Conservation (phyloP, 2,797 vertebrate species). For the Sebastes diploproa region DNA sequence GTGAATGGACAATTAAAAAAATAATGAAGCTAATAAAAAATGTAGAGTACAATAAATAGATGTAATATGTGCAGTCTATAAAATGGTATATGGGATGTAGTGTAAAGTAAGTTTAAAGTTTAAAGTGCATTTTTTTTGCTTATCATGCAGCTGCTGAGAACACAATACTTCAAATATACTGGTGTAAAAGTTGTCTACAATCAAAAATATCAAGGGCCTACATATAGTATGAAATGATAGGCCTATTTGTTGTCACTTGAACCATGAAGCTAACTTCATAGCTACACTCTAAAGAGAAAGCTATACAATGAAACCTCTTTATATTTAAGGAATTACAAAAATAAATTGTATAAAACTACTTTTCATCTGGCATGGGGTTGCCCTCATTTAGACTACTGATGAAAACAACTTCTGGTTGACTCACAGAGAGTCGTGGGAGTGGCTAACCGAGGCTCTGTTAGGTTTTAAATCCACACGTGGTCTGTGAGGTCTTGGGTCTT, state of each 20-base stretch:
- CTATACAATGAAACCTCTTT: background rate
- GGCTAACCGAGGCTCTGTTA: slow-evolving; percentile 45
- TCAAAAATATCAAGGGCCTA: background rate
- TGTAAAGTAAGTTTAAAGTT: too few relatives aligned
- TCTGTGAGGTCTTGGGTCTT: slow-evolving; percentile 34
- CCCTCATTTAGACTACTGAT: background rate
- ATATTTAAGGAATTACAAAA: background rate
- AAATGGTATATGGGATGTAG: too few relatives aligned
- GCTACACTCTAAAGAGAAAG: too few relatives aligned
- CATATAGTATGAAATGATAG: too few relatives aligned
- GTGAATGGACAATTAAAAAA: too few relatives aligned
- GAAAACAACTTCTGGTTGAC: slow-evolving; percentile 5
- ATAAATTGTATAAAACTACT: background rate
- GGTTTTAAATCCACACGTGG: slow-evolving; percentile 80
- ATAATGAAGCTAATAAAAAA: too few relatives aligned
- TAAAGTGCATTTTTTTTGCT: background rate
- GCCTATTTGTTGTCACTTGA: background rate
- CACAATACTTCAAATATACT: background rate
- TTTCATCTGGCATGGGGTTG: background rate
- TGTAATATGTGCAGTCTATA: too few relatives aligned
- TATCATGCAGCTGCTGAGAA: background rate
- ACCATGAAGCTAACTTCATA: background rate
- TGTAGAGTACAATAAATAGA: too few relatives aligned
- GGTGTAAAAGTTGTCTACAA: background rate
- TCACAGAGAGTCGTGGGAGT: slow-evolving; percentile 54